These are phyloP conservation scores for Phrynosoma blainvillii DNA, from an alignment of 2,113 vertebrate genomes.

Conservation along the genomic window DNA sequence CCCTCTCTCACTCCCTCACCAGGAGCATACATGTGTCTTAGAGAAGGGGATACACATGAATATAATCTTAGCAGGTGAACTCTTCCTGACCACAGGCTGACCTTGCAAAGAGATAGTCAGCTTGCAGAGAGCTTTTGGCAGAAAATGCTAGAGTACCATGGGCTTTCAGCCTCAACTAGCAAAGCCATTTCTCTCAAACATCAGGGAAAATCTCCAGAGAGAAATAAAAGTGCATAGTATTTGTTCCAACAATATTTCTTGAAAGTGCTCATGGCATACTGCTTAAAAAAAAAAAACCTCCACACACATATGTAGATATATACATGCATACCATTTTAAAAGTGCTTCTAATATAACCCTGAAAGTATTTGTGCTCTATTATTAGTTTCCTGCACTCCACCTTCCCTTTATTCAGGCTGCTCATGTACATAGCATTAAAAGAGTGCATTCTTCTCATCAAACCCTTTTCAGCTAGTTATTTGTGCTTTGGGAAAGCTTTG, in stretches of 20 bases:
- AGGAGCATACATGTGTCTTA: background rate
- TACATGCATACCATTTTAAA: conserved; percentile 1
- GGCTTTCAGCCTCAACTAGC: conserved; percentile 30
- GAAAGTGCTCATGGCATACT: conserved; percentile 61
- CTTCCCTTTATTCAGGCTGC: conserved; percentile 20
- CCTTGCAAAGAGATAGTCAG: background rate
- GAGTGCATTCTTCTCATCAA: conserved; percentile 11
- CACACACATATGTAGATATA: background rate
- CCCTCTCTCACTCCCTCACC: background rate
- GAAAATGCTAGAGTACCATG: background rate
- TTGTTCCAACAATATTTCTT: conserved; percentile 59
- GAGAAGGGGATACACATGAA: background rate
- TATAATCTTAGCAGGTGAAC: background rate
- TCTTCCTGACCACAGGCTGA: background rate
- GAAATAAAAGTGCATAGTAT: conserved; percentile 72
- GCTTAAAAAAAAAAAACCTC: conserved; percentile 15
- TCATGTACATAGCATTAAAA: background rate
- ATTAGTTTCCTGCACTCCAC: conserved; percentile 22
- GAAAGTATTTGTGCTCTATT: conserved; percentile 50
- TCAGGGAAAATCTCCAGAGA: conserved; percentile 50
- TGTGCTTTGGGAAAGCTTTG: conserved; percentile 22
- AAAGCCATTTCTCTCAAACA: conserved; percentile 44
- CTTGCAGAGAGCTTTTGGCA: conserved; percentile 1
- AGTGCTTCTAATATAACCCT: conserved; percentile 55
- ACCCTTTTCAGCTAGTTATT: conserved; percentile 36